Percentiles rank a stretch among this genome's conserved stretches.
phyloP scores from a whole-genome alignment of 2,888 invertebrate species.

The Chalcosyrphus nemorum region DNA sequence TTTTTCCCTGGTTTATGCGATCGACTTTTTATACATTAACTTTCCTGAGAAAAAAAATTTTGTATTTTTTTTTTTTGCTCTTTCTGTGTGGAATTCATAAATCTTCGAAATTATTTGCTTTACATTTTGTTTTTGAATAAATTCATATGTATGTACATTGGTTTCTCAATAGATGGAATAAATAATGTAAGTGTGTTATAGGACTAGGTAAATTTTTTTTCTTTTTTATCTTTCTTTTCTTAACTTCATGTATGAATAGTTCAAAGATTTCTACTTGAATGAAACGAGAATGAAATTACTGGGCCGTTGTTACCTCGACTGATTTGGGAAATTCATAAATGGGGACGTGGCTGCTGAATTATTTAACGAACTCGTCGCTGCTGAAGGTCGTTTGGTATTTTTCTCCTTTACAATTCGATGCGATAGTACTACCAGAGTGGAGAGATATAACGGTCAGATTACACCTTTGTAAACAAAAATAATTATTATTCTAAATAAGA shows the following conservation, averaged over 20 bases:
- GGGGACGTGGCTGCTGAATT: conserved; percentile 61
- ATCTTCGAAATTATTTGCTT: not conserved
- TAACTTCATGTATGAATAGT: conserved; percentile 77
- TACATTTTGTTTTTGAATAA: conserved; percentile 44
- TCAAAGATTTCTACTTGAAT: conserved; percentile 81
- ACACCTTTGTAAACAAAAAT: too few relatives aligned
- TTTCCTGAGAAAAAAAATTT: conserved; percentile 34
- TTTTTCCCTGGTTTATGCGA: conserved; percentile 7
- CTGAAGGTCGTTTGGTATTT: conserved; percentile 52
- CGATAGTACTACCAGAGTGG: conserved; percentile 62
- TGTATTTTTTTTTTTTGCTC: too few relatives aligned
- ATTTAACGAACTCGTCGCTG: conserved; percentile 60
- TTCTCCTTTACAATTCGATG: conserved; percentile 51
- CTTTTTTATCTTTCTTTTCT: conserved; percentile 43
- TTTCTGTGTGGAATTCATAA: conserved; percentile 32
- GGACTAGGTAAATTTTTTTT: conserved; percentile 45
- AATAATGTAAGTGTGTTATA: conserved; percentile 44
- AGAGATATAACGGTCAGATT: not conserved
- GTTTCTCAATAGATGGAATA: conserved; percentile 32
- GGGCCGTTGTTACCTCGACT: conserved; percentile 41
- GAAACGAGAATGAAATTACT: conserved; percentile 71
- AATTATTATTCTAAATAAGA: too few relatives aligned
- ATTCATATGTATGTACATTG: conserved; percentile 67
- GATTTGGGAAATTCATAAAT: not conserved
- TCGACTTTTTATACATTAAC: conserved; percentile 15